These are phyloP conservation scores for Dichetophora obliterata DNA, from an alignment of 2,888 invertebrate species.

Conservation along the genomic window DNA sequence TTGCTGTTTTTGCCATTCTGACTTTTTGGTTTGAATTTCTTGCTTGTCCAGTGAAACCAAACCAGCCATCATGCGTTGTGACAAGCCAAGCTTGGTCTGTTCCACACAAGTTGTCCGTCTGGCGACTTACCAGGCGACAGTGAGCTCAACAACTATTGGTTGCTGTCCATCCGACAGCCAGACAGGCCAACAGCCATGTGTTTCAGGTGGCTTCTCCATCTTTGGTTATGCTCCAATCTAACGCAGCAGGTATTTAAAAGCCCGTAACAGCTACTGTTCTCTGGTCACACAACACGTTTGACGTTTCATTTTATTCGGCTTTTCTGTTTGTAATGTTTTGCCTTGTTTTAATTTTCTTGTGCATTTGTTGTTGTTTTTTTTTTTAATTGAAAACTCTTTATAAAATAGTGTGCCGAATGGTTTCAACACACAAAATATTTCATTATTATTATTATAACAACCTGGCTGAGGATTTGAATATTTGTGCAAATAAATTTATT, in stretches of 20 bases:
- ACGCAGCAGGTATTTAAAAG: slow-evolving; percentile 18
- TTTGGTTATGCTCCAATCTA: slow-evolving; percentile 26
- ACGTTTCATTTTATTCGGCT: neutral
- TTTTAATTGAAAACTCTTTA: slow-evolving; percentile 35
- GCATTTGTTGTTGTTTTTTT: neutral
- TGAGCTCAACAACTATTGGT: too few relatives aligned
- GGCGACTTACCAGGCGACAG: too few relatives aligned
- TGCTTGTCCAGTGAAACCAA: neutral
- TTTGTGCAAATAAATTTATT: slow-evolving; percentile 51
- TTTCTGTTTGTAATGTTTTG: neutral
- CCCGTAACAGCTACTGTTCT: slow-evolving; percentile 21
- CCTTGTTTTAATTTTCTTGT: slow-evolving; percentile 5
- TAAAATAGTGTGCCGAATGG: neutral
- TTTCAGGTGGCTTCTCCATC: slow-evolving; percentile 23
- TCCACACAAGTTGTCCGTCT: too few relatives aligned
- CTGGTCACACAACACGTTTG: slow-evolving; percentile 5
- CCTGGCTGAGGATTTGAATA: slow-evolving; percentile 32
- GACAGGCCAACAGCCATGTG: neutral
- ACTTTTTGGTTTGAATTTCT: slow-evolving; percentile 16
- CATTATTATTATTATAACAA: neutral
- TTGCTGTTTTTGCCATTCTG: slow-evolving; percentile 33
- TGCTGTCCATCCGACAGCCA: neutral
- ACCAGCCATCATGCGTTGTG: too few relatives aligned
- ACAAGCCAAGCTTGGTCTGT: neutral
- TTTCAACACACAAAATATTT: neutral